Evolutionary conservation across 1,140 invertebrate genomes (phyloP).

Genomic region (Lineus longissimus): DNA sequence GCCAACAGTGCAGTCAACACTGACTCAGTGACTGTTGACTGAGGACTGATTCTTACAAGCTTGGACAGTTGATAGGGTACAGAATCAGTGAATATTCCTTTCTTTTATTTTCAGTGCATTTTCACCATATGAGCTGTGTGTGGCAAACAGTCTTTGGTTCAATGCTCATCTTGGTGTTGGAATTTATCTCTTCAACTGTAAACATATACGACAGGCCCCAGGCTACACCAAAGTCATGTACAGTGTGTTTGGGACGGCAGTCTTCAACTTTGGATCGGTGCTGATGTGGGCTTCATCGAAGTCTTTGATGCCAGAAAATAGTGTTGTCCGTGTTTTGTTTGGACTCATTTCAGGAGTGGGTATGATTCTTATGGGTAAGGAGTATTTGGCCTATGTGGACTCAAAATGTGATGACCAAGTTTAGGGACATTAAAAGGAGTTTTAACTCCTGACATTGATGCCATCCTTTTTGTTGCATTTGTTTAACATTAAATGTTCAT

Average conservation of each 20-base stretch:
- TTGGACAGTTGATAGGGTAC: too few species aligned
- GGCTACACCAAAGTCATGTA: conserved; percentile 26
- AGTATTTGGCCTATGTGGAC: conserved; percentile 23
- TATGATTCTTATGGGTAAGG: conserved; percentile 29
- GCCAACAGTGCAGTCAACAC: too few species aligned
- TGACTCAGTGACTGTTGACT: too few species aligned
- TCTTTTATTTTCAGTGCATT: conserved; percentile 40
- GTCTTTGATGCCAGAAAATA: conserved; percentile 49
- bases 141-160: conserved; percentile 42
- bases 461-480: too few species aligned
- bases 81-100: too few species aligned
- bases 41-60: too few species aligned
- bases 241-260: conserved; percentile 34
- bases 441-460: too few species aligned
- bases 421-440: too few species aligned
- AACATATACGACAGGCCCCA: conserved; percentile 25
- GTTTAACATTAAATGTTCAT: too few species aligned
- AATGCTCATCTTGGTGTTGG: conserved; percentile 43
- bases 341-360: conserved; percentile 25
- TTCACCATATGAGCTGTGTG: conserved; percentile 18
- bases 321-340: conserved; percentile 44
- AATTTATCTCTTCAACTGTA: conserved; percentile 34
- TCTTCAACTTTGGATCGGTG: conserved; percentile 44
- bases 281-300: conserved; percentile 37
- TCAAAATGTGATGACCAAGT: conserved; percentile 28